These are phyloP conservation scores for Tetramorium parvispinum DNA, from an alignment of 1,140 invertebrate species.

Conservation along the genomic window DNA sequence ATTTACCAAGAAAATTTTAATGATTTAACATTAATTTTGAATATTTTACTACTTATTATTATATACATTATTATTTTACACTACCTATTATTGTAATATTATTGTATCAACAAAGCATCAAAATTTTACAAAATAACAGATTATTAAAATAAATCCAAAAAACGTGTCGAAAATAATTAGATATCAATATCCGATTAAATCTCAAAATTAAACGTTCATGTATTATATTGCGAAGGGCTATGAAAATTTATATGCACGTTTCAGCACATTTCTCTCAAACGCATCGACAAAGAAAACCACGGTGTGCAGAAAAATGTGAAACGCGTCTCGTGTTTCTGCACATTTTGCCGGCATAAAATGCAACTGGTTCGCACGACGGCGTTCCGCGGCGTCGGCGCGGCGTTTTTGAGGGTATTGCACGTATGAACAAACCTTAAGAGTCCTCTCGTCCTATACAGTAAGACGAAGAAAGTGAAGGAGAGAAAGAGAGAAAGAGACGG, in stretches of 20 bases:
- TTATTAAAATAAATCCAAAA: neutral
- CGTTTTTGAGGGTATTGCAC: slow-evolving; percentile 65
- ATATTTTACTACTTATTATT: neutral
- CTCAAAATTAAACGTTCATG: neutral
- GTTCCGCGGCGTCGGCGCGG: slow-evolving; percentile 20
- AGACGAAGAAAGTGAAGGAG: slow-evolving; percentile 55
- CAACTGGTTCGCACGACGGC: slow-evolving; percentile 49
- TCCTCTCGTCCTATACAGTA: slow-evolving; percentile 44
- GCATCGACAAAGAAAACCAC: slow-evolving; percentile 22
- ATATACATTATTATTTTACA: neutral
- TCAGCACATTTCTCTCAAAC: neutral
- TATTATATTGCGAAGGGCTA: neutral
- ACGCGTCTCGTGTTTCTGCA: slow-evolving; percentile 43
- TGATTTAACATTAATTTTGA: neutral
- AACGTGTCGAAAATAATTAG: neutral
- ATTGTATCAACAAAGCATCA: neutral
- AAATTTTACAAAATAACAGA: slow-evolving; percentile 19
- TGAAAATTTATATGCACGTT: neutral
- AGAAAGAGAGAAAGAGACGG: slow-evolving; percentile 21
- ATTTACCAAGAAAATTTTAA: neutral
- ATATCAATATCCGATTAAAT: neutral
- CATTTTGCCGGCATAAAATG: slow-evolving; percentile 42
- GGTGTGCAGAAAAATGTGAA: slow-evolving; percentile 6
- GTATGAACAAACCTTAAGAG: slow-evolving; percentile 72
- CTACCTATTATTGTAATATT: too few species aligned